Percentiles rank a stretch among this genome's conserved stretches.
phyloP scores from a whole-genome alignment of 2,113 vertebrate species.

The Opisthocomus hoazin region DNA sequence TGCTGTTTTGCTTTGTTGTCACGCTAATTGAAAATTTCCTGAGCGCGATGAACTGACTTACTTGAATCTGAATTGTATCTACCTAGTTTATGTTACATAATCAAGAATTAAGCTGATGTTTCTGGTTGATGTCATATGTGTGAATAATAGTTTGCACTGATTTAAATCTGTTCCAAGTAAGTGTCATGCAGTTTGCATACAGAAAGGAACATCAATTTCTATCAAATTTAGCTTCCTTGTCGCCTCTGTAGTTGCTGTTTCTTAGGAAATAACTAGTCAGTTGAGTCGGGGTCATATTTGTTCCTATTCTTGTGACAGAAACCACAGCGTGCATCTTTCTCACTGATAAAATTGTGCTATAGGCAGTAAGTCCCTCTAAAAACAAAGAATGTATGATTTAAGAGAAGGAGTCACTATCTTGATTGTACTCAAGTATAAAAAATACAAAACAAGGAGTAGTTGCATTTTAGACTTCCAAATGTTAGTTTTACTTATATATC shows the following conservation, averaged over 20 bases:
- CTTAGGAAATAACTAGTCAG: not conserved
- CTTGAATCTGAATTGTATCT: not conserved
- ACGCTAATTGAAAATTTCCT: not conserved
- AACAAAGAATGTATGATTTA: not conserved
- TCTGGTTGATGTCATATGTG: not conserved
- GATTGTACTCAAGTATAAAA: not conserved
- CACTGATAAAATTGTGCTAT: not conserved
- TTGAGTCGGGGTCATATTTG: not conserved
- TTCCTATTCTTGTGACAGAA: not conserved
- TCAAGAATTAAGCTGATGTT: not conserved
- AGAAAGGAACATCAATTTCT: not conserved
- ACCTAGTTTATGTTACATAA: not conserved
- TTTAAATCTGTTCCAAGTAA: not conserved
- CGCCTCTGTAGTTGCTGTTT: not conserved
- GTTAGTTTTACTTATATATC: not conserved
- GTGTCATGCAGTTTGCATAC: not conserved
- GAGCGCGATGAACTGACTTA: not conserved
- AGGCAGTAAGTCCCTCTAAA: not conserved
- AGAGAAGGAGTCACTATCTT: not conserved
- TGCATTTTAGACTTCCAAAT: not conserved
- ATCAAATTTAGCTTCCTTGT: not conserved
- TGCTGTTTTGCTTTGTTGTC: not conserved
- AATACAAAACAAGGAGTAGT: not conserved
- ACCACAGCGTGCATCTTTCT: not conserved
- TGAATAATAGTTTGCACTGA: not conserved